Conservation (phyloP, 2,113 vertebrate genomes). For the Aegithalos caudatus region DNA sequence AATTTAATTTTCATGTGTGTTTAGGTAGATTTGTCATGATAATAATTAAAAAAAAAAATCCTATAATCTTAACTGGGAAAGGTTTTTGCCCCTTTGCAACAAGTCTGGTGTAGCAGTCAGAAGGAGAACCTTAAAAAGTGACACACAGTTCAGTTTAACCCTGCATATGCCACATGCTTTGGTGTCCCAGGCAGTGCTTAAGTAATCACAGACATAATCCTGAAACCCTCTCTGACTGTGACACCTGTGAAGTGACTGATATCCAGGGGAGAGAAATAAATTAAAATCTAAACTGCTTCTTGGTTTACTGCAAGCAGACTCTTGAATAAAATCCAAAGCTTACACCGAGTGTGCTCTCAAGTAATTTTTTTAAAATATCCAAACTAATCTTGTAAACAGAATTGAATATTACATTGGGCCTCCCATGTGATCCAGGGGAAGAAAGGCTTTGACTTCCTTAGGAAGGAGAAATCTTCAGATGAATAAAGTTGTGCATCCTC, state of each 20-base stretch:
- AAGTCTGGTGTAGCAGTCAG: neutral
- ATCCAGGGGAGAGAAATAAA: neutral
- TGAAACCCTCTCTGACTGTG: neutral
- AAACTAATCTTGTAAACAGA: neutral
- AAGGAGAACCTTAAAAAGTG: neutral
- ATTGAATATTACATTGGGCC: neutral
- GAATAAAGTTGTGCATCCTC: neutral
- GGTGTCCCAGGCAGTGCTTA: neutral
- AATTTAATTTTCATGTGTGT: neutral
- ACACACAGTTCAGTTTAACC: neutral
- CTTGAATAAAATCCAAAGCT: neutral
- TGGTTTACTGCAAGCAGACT: neutral
- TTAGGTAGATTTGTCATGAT: neutral
- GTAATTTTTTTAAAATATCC: neutral
- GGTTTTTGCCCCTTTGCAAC: neutral
- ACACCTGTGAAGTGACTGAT: neutral
- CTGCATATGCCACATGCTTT: neutral
- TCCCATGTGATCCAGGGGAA: neutral
- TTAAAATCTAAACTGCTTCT: neutral
- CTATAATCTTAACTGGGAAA: neutral
- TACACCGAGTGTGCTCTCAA: neutral
- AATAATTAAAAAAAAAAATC: neutral
- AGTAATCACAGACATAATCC: neutral
- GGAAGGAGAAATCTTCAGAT: neutral
- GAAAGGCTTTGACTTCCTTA: neutral